These are phyloP conservation scores for Gymnogyps californianus DNA, from an alignment of 2,113 vertebrate species.

Conservation along the genomic window DNA sequence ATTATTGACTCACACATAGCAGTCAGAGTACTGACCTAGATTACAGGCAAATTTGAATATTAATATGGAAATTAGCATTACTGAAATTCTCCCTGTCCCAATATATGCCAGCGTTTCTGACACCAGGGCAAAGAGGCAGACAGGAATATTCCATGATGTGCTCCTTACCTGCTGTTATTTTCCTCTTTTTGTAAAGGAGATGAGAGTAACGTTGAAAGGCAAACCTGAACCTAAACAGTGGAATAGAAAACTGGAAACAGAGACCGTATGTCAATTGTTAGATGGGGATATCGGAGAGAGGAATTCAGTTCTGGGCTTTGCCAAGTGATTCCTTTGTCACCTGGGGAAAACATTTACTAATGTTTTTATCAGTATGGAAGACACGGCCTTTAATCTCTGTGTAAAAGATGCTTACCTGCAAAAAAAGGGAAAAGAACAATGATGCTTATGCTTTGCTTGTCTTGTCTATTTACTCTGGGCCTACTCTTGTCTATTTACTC, in stretches of 20 bases:
- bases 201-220: not conserved
- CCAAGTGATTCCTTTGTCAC: not conserved
- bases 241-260: not conserved
- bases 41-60: not conserved
- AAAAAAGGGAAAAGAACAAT: not conserved
- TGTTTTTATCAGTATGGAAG: not conserved
- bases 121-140: not conserved
- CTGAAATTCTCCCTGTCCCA: not conserved
- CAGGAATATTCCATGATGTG: not conserved
- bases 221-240: not conserved
- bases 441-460: not conserved
- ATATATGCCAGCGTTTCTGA: not conserved
- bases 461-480: not conserved
- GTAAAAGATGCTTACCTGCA: not conserved
- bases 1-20: not conserved
- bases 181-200: not conserved
- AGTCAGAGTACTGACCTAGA: not conserved
- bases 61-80: not conserved
- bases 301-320: not conserved
- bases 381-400: not conserved
- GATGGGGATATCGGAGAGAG: not conserved
- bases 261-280: accelerated
- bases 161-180: not conserved
- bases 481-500: not conserved
- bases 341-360: not conserved